These are phyloP conservation scores for Heliocidaris erythrogramma DNA, from an alignment of 35 echinoderm and acorn worm genomes.

Conservation along the genomic window DNA sequence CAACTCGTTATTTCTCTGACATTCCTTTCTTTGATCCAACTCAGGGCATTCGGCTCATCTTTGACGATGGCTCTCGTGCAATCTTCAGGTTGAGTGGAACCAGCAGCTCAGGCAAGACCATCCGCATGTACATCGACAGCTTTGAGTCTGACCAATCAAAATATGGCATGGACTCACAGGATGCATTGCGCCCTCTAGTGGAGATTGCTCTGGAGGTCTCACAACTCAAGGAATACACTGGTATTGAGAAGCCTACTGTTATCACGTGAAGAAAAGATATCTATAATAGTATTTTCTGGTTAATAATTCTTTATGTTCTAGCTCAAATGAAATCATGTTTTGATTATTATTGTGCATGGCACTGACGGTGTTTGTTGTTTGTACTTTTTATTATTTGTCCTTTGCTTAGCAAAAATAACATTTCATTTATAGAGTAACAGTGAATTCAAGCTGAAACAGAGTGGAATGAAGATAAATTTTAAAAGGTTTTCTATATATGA, in stretches of 20 bases:
- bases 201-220: constrained; percentile 79
- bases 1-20: neutral
- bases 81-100: constrained; percentile 95
- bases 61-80: constrained; percentile 84
- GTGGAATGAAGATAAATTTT: neutral
- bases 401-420: neutral
- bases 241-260: constrained; percentile 80
- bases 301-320: neutral
- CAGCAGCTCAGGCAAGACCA: constrained; percentile 77
- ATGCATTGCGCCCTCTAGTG: constrained; percentile 72
- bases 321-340: neutral
- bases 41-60: constrained; percentile 87
- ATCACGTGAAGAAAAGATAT: constrained; percentile 69
- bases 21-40: neutral
- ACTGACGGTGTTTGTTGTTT: neutral
- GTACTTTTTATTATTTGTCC: neutral
- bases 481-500: neutral
- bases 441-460: neutral
- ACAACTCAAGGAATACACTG: constrained; percentile 77
- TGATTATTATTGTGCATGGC: neutral
- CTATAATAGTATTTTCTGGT: neutral
- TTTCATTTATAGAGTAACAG: neutral
- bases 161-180: constrained; percentile 64
- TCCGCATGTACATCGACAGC: constrained; percentile 94
- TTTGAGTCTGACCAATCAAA: constrained; percentile 68